Conservation (phyloP, 2,797 vertebrate species). For the Zonotrichia albicollis region DNA sequence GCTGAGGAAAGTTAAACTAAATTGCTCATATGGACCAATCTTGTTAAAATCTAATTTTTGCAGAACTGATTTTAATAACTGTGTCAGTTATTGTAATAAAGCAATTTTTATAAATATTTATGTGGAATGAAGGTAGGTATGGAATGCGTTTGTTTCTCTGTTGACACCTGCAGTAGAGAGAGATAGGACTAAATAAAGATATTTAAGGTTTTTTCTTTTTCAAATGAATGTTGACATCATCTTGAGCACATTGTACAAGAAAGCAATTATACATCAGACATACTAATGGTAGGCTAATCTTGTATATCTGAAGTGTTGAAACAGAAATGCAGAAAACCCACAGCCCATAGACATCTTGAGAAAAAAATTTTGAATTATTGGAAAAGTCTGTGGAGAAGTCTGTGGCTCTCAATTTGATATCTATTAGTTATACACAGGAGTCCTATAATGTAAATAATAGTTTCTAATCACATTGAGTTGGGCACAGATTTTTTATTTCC, state of each 20-base stretch:
- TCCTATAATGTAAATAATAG: not conserved
- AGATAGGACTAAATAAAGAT: not conserved
- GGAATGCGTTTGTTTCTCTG: not conserved
- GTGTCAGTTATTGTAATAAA: not conserved
- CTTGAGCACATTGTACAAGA: not conserved
- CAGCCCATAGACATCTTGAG: rapidly evolving
- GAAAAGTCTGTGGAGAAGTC: not conserved
- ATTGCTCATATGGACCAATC: not conserved
- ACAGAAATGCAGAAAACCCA: not conserved
- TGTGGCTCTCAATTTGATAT: not conserved
- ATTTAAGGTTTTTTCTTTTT: not conserved
- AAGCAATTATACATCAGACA: not conserved
- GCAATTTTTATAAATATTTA: not conserved
- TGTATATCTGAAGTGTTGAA: not conserved
- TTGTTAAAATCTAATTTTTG: not conserved
- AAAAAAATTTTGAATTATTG: not conserved
- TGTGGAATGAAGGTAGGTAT: not conserved
- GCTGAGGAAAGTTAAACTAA: not conserved
- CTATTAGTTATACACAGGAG: not conserved
- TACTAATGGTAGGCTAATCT: not conserved
- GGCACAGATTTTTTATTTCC: not conserved
- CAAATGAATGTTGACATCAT: not conserved
- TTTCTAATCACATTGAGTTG: not conserved
- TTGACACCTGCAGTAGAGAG: not conserved
- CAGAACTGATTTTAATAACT: not conserved